A percentile compares a stretch with the other conserved stretches of the same genome.
These are phyloP conservation scores for rabbit (Oryctolagus cuniculus) DNA, from an alignment of 2,113 vertebrate species.

Conservation along the genomic window DNA sequence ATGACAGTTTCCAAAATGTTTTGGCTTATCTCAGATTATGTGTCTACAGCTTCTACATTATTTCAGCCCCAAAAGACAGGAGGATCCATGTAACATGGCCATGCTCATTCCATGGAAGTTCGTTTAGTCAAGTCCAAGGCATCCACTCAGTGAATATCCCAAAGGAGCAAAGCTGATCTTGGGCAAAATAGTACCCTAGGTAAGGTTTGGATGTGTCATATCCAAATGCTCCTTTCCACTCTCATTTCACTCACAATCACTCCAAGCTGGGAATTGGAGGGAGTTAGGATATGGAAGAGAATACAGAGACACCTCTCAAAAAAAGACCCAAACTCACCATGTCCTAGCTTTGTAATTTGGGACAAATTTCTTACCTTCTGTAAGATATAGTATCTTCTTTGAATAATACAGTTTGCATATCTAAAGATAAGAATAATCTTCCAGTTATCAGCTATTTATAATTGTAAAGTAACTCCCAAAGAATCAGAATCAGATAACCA, in stretches of 20 bases:
- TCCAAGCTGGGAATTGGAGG: background rate
- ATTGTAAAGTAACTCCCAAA: background rate
- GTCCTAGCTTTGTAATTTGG: background rate
- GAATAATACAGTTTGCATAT: background rate
- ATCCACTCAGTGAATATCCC: background rate
- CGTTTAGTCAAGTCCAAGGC: background rate
- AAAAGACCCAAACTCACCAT: background rate
- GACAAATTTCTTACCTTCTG: conserved; percentile 26
- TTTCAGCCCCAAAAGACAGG: background rate
- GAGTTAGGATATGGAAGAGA: background rate
- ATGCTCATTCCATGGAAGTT: background rate
- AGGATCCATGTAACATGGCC: background rate
- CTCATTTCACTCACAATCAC: background rate
- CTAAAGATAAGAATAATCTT: background rate
- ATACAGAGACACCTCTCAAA: background rate
- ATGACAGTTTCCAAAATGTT: conserved; percentile 23
- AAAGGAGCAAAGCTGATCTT: background rate
- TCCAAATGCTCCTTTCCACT: background rate
- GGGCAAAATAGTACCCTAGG: conserved; percentile 13
- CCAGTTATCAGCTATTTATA: conserved; percentile 45
- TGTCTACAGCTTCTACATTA: background rate
- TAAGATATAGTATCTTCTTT: conserved; percentile 29
- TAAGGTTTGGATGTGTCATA: conserved; percentile 19
- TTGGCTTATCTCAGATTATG: background rate
- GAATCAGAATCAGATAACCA: conserved; percentile 23